These are phyloP conservation scores for Euura saliciscinereae DNA, from an alignment of 1,140 invertebrate species.

Conservation along the genomic window DNA sequence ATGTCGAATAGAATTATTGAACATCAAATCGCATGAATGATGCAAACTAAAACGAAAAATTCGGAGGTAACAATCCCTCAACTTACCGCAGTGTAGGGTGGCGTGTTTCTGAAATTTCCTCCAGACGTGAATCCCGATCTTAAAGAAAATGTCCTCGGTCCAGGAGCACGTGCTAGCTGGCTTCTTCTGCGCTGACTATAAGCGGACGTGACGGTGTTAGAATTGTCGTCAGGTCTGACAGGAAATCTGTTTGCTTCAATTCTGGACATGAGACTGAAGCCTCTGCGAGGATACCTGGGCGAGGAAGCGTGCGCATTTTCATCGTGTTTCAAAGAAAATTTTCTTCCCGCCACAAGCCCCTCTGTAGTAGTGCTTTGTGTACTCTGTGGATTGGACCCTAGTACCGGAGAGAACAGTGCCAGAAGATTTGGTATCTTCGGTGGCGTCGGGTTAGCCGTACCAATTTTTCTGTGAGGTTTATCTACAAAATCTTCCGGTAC, in stretches of 20 bases:
- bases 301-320: constrained; percentile 36
- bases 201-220: too few species aligned
- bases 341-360: constrained; percentile 21
- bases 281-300: constrained; percentile 36
- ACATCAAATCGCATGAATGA: too few species aligned
- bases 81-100: constrained; percentile 42
- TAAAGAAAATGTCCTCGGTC: constrained; percentile 53
- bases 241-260: too few species aligned
- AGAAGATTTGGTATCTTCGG: constrained; percentile 56
- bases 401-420: constrained; percentile 49
- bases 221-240: too few species aligned
- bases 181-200: too few species aligned
- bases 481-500: constrained; percentile 39
- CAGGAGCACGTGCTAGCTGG: too few species aligned
- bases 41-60: too few species aligned
- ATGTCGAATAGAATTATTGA: too few species aligned
- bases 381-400: constrained; percentile 17
- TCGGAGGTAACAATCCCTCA: too few species aligned
- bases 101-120: constrained; percentile 32
- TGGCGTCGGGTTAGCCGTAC: constrained; percentile 58
- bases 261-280: constrained; percentile 30
- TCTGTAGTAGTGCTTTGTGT: constrained; percentile 42
- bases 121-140: constrained; percentile 49
- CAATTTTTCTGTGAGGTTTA: constrained; percentile 61
- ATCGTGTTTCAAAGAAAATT: constrained; percentile 43